A percentile compares a stretch with the other conserved stretches of the same genome.
Evolutionary conservation across 2,113 vertebrate species (phyloP).

Genomic region (Uropsilus gracilis): DNA sequence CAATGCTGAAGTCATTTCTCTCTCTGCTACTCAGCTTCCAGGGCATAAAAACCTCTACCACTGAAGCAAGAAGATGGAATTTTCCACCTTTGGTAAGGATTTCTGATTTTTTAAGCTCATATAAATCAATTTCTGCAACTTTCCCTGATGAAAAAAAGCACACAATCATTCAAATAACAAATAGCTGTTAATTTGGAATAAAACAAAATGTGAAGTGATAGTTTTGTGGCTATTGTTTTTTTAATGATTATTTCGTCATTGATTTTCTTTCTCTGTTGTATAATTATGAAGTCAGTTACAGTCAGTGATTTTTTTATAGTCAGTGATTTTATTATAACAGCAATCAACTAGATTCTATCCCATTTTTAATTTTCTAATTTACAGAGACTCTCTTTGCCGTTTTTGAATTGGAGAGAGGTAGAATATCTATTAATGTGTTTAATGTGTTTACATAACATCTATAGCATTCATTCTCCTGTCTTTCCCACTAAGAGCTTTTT

Average conservation of each 20-base stretch:
- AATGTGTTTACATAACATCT: background rate
- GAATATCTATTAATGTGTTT: background rate
- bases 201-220: background rate
- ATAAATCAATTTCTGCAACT: background rate
- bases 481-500: too few species aligned
- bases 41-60: background rate
- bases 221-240: background rate
- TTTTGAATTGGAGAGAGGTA: background rate
- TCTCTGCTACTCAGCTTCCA: background rate
- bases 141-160: background rate
- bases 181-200: background rate
- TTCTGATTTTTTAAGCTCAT: background rate
- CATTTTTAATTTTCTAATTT: background rate
- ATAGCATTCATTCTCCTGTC: fast-evolving
- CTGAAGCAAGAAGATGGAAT: too few species aligned
- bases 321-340: background rate
- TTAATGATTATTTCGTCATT: background rate
- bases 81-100: background rate
- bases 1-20: background rate
- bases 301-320: background rate
- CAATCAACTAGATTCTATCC: background rate
- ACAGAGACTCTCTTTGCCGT: background rate
- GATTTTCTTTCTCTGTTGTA: background rate
- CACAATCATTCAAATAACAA: background rate
- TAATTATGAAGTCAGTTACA: background rate